Evolutionary conservation across 1,140 invertebrate genomes (phyloP).

Genomic region (Drosophila littoralis): DNA sequence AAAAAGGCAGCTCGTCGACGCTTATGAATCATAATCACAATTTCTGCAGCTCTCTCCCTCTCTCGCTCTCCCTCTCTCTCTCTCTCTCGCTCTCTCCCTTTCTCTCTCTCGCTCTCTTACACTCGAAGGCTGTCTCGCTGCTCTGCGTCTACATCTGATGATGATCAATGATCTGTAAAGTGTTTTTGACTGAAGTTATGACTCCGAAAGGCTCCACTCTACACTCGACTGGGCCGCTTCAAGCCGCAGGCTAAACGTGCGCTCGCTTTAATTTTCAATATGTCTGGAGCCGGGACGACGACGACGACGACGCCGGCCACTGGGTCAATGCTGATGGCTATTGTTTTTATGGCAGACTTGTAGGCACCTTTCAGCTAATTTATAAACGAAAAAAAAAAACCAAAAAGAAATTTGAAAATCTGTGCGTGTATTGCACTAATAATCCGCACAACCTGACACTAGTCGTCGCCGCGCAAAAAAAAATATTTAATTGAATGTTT

Average conservation of each 20-base stretch:
- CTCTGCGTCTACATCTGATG: slow-evolving; percentile 52
- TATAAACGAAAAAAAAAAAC: slow-evolving; percentile 42
- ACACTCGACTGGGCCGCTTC: slow-evolving; percentile 7
- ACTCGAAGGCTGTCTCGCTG: background rate
- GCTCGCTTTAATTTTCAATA: slow-evolving; percentile 81
- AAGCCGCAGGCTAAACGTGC: slow-evolving; percentile 71
- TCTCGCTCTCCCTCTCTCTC: slow-evolving; percentile 11
- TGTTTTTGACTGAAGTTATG: slow-evolving; percentile 71
- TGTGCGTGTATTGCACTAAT: slow-evolving; percentile 7
- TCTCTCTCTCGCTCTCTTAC: slow-evolving; percentile 18
- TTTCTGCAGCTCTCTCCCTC: slow-evolving; percentile 49
- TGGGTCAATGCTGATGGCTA: slow-evolving; percentile 80
- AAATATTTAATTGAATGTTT: slow-evolving; percentile 40
- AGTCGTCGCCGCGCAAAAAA: slow-evolving; percentile 9
- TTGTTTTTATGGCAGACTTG: slow-evolving; percentile 82
- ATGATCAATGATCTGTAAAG: slow-evolving; percentile 82
- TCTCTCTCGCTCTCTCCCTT: slow-evolving; percentile 23
- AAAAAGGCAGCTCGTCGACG: slow-evolving; percentile 44
- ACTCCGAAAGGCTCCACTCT: slow-evolving; percentile 48
- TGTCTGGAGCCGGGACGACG: slow-evolving; percentile 62
- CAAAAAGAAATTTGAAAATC: background rate
- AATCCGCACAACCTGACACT: slow-evolving; percentile 17
- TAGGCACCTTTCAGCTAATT: slow-evolving; percentile 79
- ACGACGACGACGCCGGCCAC: slow-evolving; percentile 45
- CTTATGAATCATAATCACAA: slow-evolving; percentile 83